These are phyloP conservation scores for Apotomis betuletana DNA, from an alignment of 2,888 invertebrate genomes.

Conservation along the genomic window DNA sequence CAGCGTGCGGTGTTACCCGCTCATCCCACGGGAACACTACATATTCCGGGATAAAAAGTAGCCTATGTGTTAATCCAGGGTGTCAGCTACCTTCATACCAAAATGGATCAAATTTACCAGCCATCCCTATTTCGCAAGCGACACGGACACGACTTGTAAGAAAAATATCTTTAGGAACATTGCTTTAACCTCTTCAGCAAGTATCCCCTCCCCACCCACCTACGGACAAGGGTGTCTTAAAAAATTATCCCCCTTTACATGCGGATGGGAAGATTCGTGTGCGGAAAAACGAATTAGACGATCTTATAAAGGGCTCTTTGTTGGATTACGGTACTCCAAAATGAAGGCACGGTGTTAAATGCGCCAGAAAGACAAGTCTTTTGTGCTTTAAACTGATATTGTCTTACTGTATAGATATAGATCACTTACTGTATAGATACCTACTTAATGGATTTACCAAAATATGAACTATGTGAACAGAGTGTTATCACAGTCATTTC, in stretches of 20 bases:
- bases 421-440: neutral
- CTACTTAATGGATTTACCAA: no score
- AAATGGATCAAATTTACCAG: no score
- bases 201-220: neutral
- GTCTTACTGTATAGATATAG: no score
- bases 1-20: no score
- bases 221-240: neutral
- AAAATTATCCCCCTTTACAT: slow-evolving; percentile 18
- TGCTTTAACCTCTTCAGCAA: neutral
- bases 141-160: neutral
- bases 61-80: no score
- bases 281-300: slow-evolving; percentile 10
- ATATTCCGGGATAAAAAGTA: no score
- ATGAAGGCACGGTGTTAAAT: neutral
- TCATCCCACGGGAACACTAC: no score
- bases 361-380: neutral
- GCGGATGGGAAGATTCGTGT: slow-evolving; percentile 14
- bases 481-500: no score
- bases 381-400: neutral
- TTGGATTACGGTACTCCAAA: slow-evolving; percentile 7
- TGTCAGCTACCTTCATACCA: no score
- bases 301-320: slow-evolving; percentile 7
- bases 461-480: no score
- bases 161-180: slow-evolving; percentile 5
- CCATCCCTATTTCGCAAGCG: neutral